Evolutionary conservation across 1,140 invertebrate genomes (phyloP), one percentile per base, ranked within the genome.

Genomic region (Dysdera silvatica): DNA sequence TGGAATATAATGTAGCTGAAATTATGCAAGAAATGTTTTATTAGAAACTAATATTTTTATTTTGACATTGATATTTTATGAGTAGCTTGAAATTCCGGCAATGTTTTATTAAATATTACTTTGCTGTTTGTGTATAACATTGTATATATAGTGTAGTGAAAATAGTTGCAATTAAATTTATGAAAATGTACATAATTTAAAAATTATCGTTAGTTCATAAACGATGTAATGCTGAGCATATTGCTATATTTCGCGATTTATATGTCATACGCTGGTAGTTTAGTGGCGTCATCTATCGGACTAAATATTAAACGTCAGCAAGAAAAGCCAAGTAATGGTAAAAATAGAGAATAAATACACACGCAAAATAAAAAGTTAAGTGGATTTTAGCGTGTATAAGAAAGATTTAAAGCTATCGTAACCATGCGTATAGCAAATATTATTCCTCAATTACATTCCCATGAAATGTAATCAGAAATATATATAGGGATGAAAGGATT

Each of bases 1-100:
- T 7, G 88, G 87, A 73, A 89, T 89, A 62, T 83, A 83, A 64
- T 85, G 80, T 26, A 84, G 81, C 68, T 86, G 32, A 23, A 55
- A 52, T 12, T n/a, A n/a, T n/a, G n/a, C n/a, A n/a, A n/a, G n/a
- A n/a, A n/a, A n/a, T n/a, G n/a, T n/a, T n/a, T n/a, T n/a, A n/a
- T 18, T 24, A 33, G 32, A 59, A 32, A 40, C 35, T 6, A 65
- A 5, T 37, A 37, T 37, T 10, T 10, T 37, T 37, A 10, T 10
- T 10, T 37, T 10, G 7, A 10, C 7, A 37, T 10, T 37, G 7
- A 7, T 10, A 10, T 10, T 10, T 37, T n/a, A 16, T 37, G 33
- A 10, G 33, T 37, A 37, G 33, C 33, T n/a, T 7, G 33, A 10
- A 16, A 37, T 7, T n/a, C 7, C n/a, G 33, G 33, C 33, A 10